Conservation (phyloP, 2,888 invertebrate genomes). For the Harpagoxenus sublaevis region DNA sequence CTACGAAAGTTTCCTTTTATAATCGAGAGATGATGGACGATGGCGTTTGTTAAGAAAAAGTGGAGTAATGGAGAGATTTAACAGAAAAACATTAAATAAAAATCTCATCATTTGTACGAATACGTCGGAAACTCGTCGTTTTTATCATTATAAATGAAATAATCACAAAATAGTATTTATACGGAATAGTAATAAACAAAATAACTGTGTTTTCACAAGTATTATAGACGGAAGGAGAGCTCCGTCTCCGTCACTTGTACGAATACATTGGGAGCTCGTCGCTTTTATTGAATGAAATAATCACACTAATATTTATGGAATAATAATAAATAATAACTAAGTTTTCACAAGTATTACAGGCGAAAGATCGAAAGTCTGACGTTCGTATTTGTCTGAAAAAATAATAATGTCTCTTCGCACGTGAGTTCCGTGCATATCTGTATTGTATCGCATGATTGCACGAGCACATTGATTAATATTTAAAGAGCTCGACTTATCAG, state of each 20-base stretch:
- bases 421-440: neutral
- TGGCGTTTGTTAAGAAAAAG: neutral
- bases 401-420: neutral
- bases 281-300: neutral
- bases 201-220: neutral
- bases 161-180: neutral
- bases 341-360: neutral
- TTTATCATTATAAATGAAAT: neutral
- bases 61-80: neutral
- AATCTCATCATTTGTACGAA: neutral
- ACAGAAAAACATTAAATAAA: neutral
- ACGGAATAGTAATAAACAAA: neutral
- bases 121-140: neutral
- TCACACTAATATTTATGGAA: neutral
- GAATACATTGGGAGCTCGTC: neutral
- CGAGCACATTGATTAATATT: neutral
- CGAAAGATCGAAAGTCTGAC: neutral
- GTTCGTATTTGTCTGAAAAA: neutral
- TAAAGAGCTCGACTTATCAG: constrained; percentile 8
- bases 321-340: too few species aligned
- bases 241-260: neutral
- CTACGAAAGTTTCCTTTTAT: constrained; percentile 35
- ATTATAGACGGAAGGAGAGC: neutral
- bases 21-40: constrained; percentile 8
- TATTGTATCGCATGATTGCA: neutral